Percentiles rank a stretch among this genome's conserved stretches.
These are phyloP conservation scores for Drosophila seclusa DNA, from an alignment of 2,888 invertebrate genomes.

Conservation along the genomic window DNA sequence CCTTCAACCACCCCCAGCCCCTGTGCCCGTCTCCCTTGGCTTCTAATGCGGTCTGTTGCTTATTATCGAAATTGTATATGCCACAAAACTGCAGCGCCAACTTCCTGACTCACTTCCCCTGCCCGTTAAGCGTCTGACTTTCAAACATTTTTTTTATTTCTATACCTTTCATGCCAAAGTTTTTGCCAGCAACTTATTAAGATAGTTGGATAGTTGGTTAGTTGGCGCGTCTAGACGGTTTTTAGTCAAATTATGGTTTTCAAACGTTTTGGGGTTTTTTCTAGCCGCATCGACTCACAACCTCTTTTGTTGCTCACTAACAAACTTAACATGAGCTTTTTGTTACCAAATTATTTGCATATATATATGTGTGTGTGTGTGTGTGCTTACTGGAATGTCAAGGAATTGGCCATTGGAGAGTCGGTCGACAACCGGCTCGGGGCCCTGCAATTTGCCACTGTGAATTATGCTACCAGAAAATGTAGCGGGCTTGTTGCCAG, in stretches of 20 bases:
- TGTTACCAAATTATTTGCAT: conserved; percentile 48
- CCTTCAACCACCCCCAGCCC: neutral
- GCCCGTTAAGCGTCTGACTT: neutral
- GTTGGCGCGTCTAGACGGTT: conserved; percentile 76
- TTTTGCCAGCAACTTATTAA: conserved; percentile 77
- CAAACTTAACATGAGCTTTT: conserved; percentile 56
- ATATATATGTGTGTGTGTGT: neutral
- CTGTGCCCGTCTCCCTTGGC: neutral
- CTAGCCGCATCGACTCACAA: neutral
- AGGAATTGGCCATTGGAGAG: conserved; percentile 51
- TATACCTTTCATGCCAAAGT: conserved; percentile 43
- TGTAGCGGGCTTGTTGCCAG: conserved; percentile 24
- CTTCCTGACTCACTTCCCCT: conserved; percentile 50
- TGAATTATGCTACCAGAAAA: conserved; percentile 27
- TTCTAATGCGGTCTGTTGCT: conserved; percentile 65
- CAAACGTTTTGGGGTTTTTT: conserved; percentile 46
- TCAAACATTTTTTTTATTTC: neutral
- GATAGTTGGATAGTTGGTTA: conserved; percentile 68
- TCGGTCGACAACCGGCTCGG: conserved; percentile 34
- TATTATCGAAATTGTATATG: conserved; percentile 80
- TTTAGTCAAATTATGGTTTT: conserved; percentile 79
- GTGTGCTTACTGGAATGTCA: conserved; percentile 48
- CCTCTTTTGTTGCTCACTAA: conserved; percentile 27
- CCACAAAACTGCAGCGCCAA: conserved; percentile 64
- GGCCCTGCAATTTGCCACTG: conserved; percentile 49